A percentile compares a stretch with the other conserved stretches of the same genome.
phyloP scores from a whole-genome alignment of 1,140 invertebrate species.

The Leptonema lineaticorne region DNA sequence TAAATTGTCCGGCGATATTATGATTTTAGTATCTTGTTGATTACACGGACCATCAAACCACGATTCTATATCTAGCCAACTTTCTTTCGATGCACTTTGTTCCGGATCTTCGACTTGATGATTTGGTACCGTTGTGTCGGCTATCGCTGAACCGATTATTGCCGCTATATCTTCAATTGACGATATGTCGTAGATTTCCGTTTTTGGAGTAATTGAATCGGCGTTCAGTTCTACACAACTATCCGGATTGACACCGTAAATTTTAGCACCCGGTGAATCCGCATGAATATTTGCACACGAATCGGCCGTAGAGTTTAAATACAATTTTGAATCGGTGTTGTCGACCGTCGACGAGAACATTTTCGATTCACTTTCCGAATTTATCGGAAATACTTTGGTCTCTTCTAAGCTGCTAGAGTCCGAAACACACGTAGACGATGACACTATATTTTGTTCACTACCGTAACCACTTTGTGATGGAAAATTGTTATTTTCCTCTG shows the following conservation, averaged over 20 bases:
- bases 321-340: slow-evolving; percentile 53
- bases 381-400: slow-evolving; percentile 53
- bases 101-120: slow-evolving; percentile 66
- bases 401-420: slow-evolving; percentile 55
- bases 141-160: slow-evolving; percentile 86
- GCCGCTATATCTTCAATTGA: slow-evolving; percentile 81
- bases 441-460: slow-evolving; percentile 65
- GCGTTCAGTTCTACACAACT: slow-evolving; percentile 46
- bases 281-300: slow-evolving; percentile 49
- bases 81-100: slow-evolving; percentile 67
- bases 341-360: slow-evolving; percentile 60
- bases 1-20: slow-evolving; percentile 64
- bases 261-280: slow-evolving; percentile 51
- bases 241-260: slow-evolving; percentile 49
- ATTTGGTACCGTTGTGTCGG: slow-evolving; percentile 74
- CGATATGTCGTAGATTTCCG: slow-evolving; percentile 68
- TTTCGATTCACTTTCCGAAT: slow-evolving; percentile 58
- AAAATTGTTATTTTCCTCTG: slow-evolving; percentile 69
- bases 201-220: slow-evolving; percentile 52
- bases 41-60: slow-evolving; percentile 78
- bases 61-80: slow-evolving; percentile 80
- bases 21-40: slow-evolving; percentile 60
- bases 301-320: slow-evolving; percentile 48
- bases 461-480: slow-evolving; percentile 61
- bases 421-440: slow-evolving; percentile 64